Percentiles rank a stretch among this genome's conserved stretches.
Conservation (phyloP, 2,113 vertebrate genomes). For the Pangasianodon hypophthalmus region DNA sequence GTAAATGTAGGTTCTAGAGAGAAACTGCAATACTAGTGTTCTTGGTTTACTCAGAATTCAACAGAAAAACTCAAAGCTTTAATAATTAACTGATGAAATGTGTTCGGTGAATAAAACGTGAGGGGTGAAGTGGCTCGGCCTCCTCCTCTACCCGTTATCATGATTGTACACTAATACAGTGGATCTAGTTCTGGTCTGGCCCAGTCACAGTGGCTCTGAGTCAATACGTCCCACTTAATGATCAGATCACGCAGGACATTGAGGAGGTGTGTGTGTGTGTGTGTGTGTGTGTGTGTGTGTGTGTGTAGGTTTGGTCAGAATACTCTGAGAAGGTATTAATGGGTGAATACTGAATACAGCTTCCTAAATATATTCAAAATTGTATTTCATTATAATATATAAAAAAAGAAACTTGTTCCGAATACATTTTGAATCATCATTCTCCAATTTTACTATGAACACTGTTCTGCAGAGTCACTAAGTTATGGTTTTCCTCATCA, state of each 20-base stretch:
- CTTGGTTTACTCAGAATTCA: neutral
- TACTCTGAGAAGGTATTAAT: neutral
- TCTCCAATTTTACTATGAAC: neutral
- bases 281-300: constrained; percentile 11
- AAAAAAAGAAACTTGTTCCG: neutral
- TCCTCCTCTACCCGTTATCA: constrained; percentile 18
- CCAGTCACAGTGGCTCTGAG: constrained; percentile 58
- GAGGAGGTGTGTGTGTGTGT: neutral
- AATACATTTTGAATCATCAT: neutral
- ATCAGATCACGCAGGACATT: constrained; percentile 23
- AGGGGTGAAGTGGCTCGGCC: constrained; percentile 19
- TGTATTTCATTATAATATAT: neutral
- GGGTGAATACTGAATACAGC: neutral
- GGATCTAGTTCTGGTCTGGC: constrained; percentile 54
- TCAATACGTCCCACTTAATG: constrained; percentile 17
- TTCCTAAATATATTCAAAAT: neutral
- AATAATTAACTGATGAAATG: neutral
- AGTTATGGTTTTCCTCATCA: neutral
- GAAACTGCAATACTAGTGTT: neutral
- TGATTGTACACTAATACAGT: constrained; percentile 62
- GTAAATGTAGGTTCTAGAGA: neutral
- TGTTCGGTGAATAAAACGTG: neutral
- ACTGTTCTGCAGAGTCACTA: neutral
- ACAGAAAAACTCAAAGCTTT: neutral
- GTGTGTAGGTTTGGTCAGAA: constrained; percentile 29